Base-by-base conservation (phyloP, 2,888 invertebrate species). In the Proisotoma minuta region DNA sequence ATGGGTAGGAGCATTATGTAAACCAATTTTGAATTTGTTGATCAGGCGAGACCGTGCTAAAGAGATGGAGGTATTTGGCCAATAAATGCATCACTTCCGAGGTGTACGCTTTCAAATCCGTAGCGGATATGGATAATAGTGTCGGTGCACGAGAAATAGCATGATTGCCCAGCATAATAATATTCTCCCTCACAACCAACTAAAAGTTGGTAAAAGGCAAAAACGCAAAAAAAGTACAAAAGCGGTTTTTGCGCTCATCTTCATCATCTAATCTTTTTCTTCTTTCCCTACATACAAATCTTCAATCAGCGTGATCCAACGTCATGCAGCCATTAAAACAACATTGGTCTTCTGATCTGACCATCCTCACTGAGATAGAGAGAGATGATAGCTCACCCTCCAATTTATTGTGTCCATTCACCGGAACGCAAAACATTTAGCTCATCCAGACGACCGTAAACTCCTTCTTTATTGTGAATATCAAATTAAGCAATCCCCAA, bases 21-120 rank as follows among this genome's bases (percentile, higher is more conserved):
- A 43, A 43, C 43, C 43, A 43, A 43, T 43, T 43, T 43, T 43
- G 43, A 43, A 56, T 56, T 56, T 56, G 43, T 56, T 56, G 56
- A 56, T 56, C 56, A 56, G 29, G 56, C 56, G 43, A 56, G 43
- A n/a, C 15, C 24, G 39, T 52, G 54, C 50, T 8, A 27, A 61
- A 22, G 53, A 43, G 43, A 43, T 43, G 20, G 66, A 69, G 70
- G 66, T 69, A 69, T 72, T 69, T 72, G 69, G 66, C 68, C 69
- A 70, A 69, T 71, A 71, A 73, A 71, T 72, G 69, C 71, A 71
- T 71, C 71, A 73, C 72, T 73, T 73, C 73, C 73, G 72, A 72
- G 71, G 71, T 71, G 69, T 72, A 71, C 73, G 73, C 69, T 70
- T 72, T 60, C 67, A 72, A 71, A 68, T 70, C 69, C 69, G 70